These are phyloP conservation scores for Archaeoteleia sp. DNA, from an alignment of 2,888 invertebrate genomes.

Conservation along the genomic window DNA sequence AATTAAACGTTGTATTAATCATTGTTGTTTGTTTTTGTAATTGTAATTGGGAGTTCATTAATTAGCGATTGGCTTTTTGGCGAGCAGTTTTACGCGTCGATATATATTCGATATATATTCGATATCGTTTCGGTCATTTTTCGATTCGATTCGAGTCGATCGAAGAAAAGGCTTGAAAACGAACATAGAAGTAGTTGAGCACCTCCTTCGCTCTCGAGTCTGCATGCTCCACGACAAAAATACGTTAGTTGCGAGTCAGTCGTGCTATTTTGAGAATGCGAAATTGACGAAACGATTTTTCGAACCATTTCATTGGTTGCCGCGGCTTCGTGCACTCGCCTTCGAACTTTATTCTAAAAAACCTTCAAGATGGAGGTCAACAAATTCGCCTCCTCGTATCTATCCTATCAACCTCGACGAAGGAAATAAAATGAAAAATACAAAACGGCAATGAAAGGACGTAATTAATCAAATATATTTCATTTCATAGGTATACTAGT, in stretches of 20 bases:
- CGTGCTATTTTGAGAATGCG: conserved; percentile 50
- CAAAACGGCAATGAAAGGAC: too few relatives aligned
- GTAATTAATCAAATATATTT: too few relatives aligned
- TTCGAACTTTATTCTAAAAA: conserved; percentile 36
- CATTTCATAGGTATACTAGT: too few relatives aligned
- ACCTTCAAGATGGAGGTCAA: conserved; percentile 27
- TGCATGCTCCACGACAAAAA: conserved; percentile 44
- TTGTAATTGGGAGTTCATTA: too few relatives aligned
- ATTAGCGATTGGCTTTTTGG: too few relatives aligned
- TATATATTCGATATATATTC: too few relatives aligned
- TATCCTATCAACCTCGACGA: conserved; percentile 1
- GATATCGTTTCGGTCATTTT: not conserved
- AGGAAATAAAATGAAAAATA: not conserved
- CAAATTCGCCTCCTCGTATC: conserved; percentile 11
- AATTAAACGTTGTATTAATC: too few relatives aligned
- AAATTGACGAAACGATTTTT: conserved; percentile 52
- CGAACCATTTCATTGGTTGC: conserved; percentile 38
- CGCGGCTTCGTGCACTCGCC: conserved; percentile 15
- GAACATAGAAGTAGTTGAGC: conserved; percentile 3
- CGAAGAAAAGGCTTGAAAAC: not conserved
- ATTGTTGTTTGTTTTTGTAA: too few relatives aligned
- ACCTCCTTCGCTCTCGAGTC: conserved; percentile 7
- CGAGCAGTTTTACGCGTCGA: too few relatives aligned
- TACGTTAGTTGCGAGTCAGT: conserved; percentile 32
- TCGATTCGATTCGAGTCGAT: not conserved